Conservation (phyloP, 2,113 vertebrate species). For the Alaudala cheleensis region DNA sequence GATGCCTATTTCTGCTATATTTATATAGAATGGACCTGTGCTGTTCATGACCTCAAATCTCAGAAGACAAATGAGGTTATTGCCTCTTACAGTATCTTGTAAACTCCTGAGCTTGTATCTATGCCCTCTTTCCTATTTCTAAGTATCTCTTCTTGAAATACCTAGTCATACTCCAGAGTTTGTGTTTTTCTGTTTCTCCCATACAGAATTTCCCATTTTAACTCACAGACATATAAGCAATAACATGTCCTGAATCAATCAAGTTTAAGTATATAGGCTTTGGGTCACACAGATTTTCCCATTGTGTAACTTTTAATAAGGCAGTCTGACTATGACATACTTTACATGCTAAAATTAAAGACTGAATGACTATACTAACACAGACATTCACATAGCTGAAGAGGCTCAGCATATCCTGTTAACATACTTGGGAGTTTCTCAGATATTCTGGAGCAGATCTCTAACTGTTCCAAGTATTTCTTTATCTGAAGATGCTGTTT, state of each 20-base stretch:
- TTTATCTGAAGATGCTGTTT: neutral
- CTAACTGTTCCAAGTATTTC: neutral
- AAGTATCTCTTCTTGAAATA: neutral
- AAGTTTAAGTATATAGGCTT: neutral
- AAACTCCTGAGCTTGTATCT: neutral
- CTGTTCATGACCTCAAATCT: neutral
- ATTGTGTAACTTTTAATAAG: neutral
- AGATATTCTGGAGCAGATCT: neutral
- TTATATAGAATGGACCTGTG: neutral
- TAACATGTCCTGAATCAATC: neutral
- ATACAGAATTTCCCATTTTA: neutral
- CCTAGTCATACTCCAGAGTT: neutral
- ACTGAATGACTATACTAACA: neutral
- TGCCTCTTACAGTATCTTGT: neutral
- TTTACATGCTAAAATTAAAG: neutral
- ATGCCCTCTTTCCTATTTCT: neutral
- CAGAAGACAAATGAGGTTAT: neutral
- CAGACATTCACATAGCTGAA: neutral
- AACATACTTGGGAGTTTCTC: neutral
- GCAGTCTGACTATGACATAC: neutral
- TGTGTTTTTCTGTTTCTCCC: neutral
- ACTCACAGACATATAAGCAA: rapidly evolving
- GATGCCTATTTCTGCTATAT: neutral
- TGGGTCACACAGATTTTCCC: neutral
- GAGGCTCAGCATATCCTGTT: neutral